Conservation (phyloP, 2,113 vertebrate species). For the Lanius collurio region DNA sequence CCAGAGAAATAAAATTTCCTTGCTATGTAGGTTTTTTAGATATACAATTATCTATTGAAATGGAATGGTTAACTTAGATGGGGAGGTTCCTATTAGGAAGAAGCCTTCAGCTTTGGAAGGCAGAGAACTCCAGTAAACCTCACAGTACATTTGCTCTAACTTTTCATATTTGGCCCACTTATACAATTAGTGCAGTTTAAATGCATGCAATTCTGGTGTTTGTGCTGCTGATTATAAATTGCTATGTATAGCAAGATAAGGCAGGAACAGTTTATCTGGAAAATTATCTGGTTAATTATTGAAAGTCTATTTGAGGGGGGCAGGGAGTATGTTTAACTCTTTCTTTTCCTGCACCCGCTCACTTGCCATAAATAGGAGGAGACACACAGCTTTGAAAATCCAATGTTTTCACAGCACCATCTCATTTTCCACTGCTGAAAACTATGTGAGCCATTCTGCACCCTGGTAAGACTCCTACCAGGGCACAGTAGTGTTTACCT, state of each 20-base stretch:
- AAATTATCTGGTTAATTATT: constrained; percentile 66
- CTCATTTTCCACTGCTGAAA: not conserved
- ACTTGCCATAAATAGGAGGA: not conserved
- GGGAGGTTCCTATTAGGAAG: not conserved
- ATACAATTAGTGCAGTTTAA: constrained; percentile 61
- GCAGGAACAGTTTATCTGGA: constrained; percentile 51
- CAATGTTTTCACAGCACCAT: not conserved
- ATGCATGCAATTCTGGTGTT: constrained; percentile 26
- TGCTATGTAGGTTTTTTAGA: not conserved
- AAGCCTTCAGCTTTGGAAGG: not conserved
- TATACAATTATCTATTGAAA: constrained; percentile 2
- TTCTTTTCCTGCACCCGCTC: not conserved
- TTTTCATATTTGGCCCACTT: not conserved
- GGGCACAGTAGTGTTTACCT: not conserved
- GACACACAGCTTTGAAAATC: not conserved
- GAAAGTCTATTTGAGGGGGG: not conserved
- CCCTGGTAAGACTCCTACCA: not conserved
- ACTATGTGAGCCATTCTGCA: not conserved
- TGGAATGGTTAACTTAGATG: not conserved
- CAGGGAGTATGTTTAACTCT: not conserved
- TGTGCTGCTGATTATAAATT: constrained; percentile 17
- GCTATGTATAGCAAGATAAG: constrained; percentile 54
- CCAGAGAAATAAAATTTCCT: constrained; percentile 18
- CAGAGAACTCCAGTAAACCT: not conserved
- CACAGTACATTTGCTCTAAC: not conserved